Conservation (phyloP, 2,888 invertebrate species). For the Sicus ferrugineus region DNA sequence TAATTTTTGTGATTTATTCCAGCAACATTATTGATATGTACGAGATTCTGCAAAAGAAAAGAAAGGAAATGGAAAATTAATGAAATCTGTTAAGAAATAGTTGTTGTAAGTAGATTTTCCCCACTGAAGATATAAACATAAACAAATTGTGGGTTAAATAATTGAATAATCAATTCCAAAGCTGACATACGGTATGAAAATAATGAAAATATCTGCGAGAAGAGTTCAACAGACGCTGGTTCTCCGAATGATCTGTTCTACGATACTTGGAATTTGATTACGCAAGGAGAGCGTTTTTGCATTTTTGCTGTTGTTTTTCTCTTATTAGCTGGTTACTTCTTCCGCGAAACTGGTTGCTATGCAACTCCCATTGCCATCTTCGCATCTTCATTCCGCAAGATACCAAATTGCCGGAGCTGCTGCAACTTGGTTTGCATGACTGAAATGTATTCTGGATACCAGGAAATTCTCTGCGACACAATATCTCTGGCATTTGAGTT, state of each 20-base stretch:
- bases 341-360: slow-evolving; percentile 8
- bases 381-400: no score
- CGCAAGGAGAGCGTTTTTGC: slow-evolving; percentile 1
- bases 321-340: neutral
- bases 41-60: slow-evolving; percentile 3
- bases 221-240: slow-evolving; percentile 5
- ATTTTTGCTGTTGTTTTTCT: neutral
- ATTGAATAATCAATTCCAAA: neutral
- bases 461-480: no score
- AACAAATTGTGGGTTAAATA: no score
- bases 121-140: no score
- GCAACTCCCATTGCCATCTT: neutral
- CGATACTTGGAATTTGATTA: neutral
- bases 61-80: neutral
- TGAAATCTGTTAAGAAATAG: neutral
- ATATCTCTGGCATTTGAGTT: no score
- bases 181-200: neutral
- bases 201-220: neutral
- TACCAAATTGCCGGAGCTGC: neutral
- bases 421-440: neutral
- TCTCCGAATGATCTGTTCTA: neutral
- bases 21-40: neutral
- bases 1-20: no score
- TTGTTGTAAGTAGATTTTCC: neutral
- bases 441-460: no score